phyloP scores from a whole-genome alignment of 2,888 invertebrate species.

The Callyntrura sp. region DNA sequence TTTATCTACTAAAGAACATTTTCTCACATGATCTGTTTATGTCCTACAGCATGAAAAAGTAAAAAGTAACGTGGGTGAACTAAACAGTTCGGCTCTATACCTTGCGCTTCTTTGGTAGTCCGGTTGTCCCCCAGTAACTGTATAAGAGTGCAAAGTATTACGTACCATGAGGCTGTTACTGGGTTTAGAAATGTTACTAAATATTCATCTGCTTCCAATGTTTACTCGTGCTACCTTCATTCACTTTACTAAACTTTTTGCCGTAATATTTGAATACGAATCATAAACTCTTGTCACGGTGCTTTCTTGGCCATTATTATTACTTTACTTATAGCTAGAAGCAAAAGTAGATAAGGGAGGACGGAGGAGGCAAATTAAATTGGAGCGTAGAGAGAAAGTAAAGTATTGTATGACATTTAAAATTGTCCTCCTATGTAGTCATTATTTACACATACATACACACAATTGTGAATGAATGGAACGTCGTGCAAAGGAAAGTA shows the following conservation, averaged over 20 bases:
- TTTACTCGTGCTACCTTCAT: constrained; percentile 4
- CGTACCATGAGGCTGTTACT: too few relatives aligned
- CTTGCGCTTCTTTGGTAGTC: not conserved
- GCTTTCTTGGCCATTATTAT: constrained; percentile 16
- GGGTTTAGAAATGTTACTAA: too few relatives aligned
- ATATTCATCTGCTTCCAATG: too few relatives aligned
- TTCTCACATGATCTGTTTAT: too few relatives aligned
- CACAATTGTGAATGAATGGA: not conserved
- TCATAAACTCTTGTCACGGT: not conserved
- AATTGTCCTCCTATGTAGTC: constrained; percentile 1
- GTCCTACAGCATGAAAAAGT: too few relatives aligned
- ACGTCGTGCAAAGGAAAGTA: not conserved
- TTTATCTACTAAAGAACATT: too few relatives aligned
- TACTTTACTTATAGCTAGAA: not conserved
- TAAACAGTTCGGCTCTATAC: not conserved
- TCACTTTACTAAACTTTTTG: constrained; percentile 14
- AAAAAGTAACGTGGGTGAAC: too few relatives aligned
- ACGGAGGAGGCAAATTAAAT: not conserved
- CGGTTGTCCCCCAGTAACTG: not conserved
- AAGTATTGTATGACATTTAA: constrained; percentile 20
- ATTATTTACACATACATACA: constrained; percentile 28
- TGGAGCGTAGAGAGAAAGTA: constrained; percentile 3
- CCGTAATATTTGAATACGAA: constrained; percentile 5
- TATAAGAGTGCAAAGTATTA: too few relatives aligned
- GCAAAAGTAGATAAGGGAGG: not conserved